phyloP scores from a whole-genome alignment of 2,888 invertebrate species.

The Colletes collaris region DNA sequence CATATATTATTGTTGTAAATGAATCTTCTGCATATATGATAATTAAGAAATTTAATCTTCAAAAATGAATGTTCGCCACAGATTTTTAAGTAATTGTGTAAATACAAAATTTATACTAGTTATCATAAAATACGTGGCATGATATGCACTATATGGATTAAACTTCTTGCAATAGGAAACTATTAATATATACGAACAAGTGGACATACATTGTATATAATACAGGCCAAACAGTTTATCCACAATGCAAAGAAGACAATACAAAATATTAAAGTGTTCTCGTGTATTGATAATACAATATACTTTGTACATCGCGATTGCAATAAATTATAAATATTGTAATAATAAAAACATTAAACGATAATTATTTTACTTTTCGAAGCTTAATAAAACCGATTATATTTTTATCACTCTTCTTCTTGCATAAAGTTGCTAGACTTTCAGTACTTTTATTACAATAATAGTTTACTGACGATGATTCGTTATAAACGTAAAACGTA shows the following conservation, averaged over 20 bases:
- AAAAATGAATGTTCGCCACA: constrained; percentile 9
- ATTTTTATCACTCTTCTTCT: constrained; percentile 29
- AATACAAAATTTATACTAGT: constrained; percentile 46
- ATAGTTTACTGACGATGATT: too few species aligned
- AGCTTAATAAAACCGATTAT: constrained; percentile 40
- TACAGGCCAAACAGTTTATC: constrained; percentile 27
- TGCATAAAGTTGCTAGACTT: constrained; percentile 11
- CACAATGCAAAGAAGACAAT: constrained; percentile 16
- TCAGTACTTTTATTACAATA: too few species aligned
- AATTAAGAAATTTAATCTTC: constrained; percentile 15
- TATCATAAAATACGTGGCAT: constrained; percentile 20
- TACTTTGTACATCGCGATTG: constrained; percentile 39
- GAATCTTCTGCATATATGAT: constrained; percentile 11
- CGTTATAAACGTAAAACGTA: background rate
- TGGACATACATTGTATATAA: constrained; percentile 52
- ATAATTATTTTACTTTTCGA: constrained; percentile 25
- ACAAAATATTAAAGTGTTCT: constrained; percentile 19
- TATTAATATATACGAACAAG: constrained; percentile 46
- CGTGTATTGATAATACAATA: constrained; percentile 19
- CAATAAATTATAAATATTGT: constrained; percentile 56
- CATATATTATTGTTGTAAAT: constrained; percentile 30
- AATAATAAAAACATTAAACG: constrained; percentile 37
- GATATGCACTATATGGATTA: constrained; percentile 22
- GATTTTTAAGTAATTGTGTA: constrained; percentile 40
- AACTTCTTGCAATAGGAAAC: constrained; percentile 23